These are phyloP conservation scores for Thripadectes ignobilis DNA, from an alignment of 2,797 vertebrate species.

Conservation along the genomic window DNA sequence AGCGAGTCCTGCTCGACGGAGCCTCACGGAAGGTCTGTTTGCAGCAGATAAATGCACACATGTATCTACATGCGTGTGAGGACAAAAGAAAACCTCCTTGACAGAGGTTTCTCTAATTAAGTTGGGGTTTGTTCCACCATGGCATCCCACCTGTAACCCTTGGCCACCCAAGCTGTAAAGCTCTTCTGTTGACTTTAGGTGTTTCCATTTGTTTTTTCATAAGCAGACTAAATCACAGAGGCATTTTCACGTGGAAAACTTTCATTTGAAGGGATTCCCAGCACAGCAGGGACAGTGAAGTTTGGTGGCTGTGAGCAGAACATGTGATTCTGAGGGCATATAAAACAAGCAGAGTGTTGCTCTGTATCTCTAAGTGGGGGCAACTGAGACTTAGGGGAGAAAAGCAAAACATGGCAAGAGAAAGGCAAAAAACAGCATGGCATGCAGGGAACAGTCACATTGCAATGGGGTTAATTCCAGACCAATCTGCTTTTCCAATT, in stretches of 20 bases:
- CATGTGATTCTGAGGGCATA: background rate
- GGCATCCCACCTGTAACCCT: constrained; percentile 23
- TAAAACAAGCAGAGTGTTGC: background rate
- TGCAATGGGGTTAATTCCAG: background rate
- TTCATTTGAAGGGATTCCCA: constrained; percentile 21
- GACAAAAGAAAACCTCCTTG: background rate
- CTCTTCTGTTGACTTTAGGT: background rate
- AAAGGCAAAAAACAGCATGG: constrained; percentile 4
- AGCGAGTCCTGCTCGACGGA: background rate
- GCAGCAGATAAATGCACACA: background rate
- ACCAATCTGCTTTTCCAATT: background rate
- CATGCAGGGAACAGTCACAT: background rate
- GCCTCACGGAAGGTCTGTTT: background rate
- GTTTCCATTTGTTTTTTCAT: background rate
- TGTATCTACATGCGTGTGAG: background rate
- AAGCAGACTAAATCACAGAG: background rate
- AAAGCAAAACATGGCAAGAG: background rate
- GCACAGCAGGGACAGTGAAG: background rate
- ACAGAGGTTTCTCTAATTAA: constrained; percentile 22
- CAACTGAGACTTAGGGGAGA: background rate
- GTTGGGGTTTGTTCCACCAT: background rate
- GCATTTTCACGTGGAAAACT: background rate
- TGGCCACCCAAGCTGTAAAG: constrained; percentile 36
- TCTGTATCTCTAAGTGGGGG: background rate
- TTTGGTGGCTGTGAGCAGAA: background rate